phyloP scores from a whole-genome alignment of 2,888 invertebrate species.

The Atethmia centrago region DNA sequence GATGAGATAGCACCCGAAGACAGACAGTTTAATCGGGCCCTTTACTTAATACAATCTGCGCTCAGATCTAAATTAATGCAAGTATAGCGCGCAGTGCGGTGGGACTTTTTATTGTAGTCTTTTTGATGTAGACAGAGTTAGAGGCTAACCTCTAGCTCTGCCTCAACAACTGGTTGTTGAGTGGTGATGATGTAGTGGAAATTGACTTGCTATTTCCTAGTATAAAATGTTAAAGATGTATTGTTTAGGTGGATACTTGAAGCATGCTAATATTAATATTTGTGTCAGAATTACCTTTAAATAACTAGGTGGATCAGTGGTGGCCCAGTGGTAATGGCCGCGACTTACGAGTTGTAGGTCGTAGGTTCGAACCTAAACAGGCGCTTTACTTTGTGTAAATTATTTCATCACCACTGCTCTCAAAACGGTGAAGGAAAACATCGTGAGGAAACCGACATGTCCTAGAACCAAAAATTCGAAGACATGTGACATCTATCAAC shows the following conservation, averaged over 20 bases:
- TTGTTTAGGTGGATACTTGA: background rate
- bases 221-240: background rate
- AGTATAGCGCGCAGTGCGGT: slow-evolving; percentile 46
- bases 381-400: no score
- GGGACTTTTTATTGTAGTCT: slow-evolving; percentile 36
- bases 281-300: background rate
- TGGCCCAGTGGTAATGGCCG: no score
- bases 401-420: no score
- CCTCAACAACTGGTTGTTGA: no score
- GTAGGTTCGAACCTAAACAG: no score
- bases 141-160: no score
- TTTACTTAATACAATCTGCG: slow-evolving; percentile 71
- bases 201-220: background rate
- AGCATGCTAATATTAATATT: background rate
- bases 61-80: slow-evolving; percentile 70
- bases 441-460: no score
- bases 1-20: slow-evolving; percentile 70
- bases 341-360: no score
- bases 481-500: no score
- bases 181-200: background rate
- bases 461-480: no score
- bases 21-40: slow-evolving; percentile 75
- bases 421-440: no score
- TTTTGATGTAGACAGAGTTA: slow-evolving; percentile 42
- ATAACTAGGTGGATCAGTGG: no score